Evolutionary conservation across 2,797 vertebrate species (phyloP), one percentile per base, ranked within the genome.

Genomic region (Anguilla marmorata): DNA sequence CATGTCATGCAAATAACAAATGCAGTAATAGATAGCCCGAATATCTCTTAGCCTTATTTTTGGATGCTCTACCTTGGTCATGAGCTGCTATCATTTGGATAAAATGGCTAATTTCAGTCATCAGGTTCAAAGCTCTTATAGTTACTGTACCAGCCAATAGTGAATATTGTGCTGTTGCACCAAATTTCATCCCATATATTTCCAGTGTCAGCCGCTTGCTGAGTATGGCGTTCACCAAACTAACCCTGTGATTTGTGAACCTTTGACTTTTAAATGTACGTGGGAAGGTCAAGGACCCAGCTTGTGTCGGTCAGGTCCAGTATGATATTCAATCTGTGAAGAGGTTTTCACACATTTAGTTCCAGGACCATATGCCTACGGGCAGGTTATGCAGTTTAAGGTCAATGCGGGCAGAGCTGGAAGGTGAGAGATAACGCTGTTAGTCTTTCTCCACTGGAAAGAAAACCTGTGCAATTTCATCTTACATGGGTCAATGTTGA

Each of bases 401-500:
- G 79, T 82, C 24, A 79, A 82, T 82, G 41, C 79, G 45, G 45
- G 21, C 79, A 82, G 79, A n/a, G 27, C 56, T 45, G 84, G 30
- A 41, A 60, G 84, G 84, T 85, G 30, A 85, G 33, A 66, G 56
- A 85, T 60, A 85, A 85, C 58, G 7, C 27, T 85, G 84, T 85
- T 85, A 85, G 84, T 60, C 84, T 60, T 85, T 54, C 84, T 66
- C 54, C 37, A 9, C 56, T 37, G 58, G 84, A 84, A 58, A 58
- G 33, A 54, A 33, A 85, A 79, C 33, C 54, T 24, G 54, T 30
- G 56, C 27, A 37, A 54, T 85, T 56, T 63, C 12, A 16, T n/a
- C 5, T 82, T 24, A 30, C 60, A 33, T 11, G 21, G 54, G 54
- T 85, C 84, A 60, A 11, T 85, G 56, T 85, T 56, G 52, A 85